These are phyloP conservation scores for Myotis pilosus DNA, from an alignment of 2,797 vertebrate genomes.

Conservation along the genomic window DNA sequence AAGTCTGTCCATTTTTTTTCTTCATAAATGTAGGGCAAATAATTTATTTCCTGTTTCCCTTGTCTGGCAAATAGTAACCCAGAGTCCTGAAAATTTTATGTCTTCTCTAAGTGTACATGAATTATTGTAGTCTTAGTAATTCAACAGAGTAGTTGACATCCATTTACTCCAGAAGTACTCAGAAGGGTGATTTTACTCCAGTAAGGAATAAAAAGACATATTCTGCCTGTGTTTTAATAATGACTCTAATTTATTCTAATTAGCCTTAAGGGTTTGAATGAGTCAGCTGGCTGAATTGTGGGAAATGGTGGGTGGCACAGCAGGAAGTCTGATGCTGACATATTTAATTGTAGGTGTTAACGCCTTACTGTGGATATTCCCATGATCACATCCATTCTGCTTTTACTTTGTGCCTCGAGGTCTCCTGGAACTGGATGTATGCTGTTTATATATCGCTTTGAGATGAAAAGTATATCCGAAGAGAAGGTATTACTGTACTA, in stretches of 20 bases:
- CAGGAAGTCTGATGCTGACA: constrained; percentile 50
- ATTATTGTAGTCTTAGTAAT: not conserved
- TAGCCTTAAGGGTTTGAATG: constrained; percentile 60
- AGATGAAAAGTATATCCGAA: constrained; percentile 40
- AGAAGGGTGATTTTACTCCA: not conserved
- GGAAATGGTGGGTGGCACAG: constrained; percentile 72
- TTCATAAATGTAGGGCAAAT: not conserved
- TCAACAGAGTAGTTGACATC: not conserved
- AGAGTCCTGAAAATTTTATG: not conserved
- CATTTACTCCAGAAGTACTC: constrained; percentile 19
- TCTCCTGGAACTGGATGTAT: not conserved
- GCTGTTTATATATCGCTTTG: constrained; percentile 26
- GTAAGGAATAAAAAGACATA: not conserved
- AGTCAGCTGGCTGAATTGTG: constrained; percentile 74
- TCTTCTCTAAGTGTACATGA: not conserved
- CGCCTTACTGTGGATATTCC: not conserved
- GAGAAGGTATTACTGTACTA: not conserved
- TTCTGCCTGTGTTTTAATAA: not conserved
- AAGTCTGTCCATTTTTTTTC: constrained; percentile 2
- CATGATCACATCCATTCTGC: constrained; percentile 62
- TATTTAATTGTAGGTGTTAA: constrained; percentile 46
- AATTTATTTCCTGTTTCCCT: not conserved
- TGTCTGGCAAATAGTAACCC: not conserved
- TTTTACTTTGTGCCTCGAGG: constrained; percentile 39
- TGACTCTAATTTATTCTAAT: constrained; percentile 71